Evolutionary conservation across 2,797 vertebrate species (phyloP), one percentile per base, ranked within the genome.

Genomic region (Trachops cirrhosus): DNA sequence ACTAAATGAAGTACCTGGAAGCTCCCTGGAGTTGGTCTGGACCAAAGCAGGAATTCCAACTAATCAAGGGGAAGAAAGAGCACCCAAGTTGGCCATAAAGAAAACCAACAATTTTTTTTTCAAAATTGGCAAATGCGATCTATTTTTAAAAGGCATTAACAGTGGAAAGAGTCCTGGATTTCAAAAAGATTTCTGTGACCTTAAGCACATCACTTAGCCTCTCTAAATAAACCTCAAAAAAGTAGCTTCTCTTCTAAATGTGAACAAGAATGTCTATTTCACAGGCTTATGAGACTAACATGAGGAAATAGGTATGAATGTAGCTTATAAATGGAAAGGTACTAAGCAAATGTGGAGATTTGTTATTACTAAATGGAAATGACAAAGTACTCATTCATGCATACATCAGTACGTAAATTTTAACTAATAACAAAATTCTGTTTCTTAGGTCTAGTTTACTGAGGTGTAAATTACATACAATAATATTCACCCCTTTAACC

Each of bases 401-500:
- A 78, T 68, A 82, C 3, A 91, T 91, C 18, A 78, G 34, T 44
- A 96, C 87, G 77, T 68, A 96, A 95, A 94, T 79, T 93, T 93
- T 87, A 89, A 41, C 59, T 67, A 87, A 95, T 91, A 52, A 92
- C 57, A 90, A 95, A 87, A 86, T 79, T 64, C 10, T 12, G 54
- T 75, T 84, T 93, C 89, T 80, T n/a, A 83, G 57, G 64, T 90
- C 85, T 48, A 85, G 71, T 90, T 93, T 96, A 86, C 50, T 70
- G 41, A 68, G 16, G 26, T 75, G 75, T 67, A 67, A 96, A 91
- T 91, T 86, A 67, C 39, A 75, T 59, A 83, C 16, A 93, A 94
- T 89, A 92, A 95, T 97, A 93, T 83, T 92, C 64, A 79, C 39
- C 10, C 37, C 95, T 89, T 86, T 59, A 77, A 44, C 46, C 87